Evolutionary conservation across 2,113 vertebrate genomes (phyloP).

Genomic region (Ancistrus triradiatus): DNA sequence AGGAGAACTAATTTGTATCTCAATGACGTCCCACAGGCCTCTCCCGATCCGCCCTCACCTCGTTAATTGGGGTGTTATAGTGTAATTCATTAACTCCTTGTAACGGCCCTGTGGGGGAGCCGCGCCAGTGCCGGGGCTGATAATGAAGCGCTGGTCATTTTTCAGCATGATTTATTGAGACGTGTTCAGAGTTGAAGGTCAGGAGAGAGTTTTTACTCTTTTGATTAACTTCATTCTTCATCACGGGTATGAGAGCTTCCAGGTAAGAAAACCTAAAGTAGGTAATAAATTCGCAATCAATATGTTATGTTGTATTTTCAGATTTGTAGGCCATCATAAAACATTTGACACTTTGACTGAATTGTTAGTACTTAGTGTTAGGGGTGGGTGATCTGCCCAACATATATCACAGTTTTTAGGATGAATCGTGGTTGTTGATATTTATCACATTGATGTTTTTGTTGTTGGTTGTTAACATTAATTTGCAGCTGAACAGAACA

Average conservation of each 20-base stretch:
- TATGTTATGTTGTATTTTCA: too few species aligned
- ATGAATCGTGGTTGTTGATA: too few species aligned
- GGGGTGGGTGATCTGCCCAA: too few species aligned
- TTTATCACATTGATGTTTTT: too few species aligned
- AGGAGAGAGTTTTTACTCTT: conserved; percentile 13
- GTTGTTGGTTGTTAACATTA: too few species aligned
- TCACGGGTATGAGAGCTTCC: neutral
- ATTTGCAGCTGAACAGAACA: too few species aligned
- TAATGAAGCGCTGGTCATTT: conserved; percentile 42
- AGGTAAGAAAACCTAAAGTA: too few species aligned
- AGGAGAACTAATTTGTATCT: conserved; percentile 15
- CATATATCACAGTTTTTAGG: too few species aligned
- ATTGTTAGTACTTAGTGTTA: too few species aligned
- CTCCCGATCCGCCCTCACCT: conserved; percentile 3
- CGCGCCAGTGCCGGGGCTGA: conserved; percentile 23
- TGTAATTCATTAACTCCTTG: conserved; percentile 44
- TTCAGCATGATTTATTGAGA: conserved; percentile 47
- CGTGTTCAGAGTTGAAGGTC: conserved; percentile 41
- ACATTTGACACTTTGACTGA: too few species aligned
- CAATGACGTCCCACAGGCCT: conserved; percentile 3
- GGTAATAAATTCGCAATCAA: too few species aligned
- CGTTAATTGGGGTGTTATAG: conserved; percentile 40
- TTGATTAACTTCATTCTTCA: conserved; percentile 10
- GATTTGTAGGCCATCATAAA: too few species aligned
- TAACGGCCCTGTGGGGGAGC: conserved; percentile 27